Conservation (phyloP, 1,140 invertebrate genomes). For the Sarcophaga peregrina region DNA sequence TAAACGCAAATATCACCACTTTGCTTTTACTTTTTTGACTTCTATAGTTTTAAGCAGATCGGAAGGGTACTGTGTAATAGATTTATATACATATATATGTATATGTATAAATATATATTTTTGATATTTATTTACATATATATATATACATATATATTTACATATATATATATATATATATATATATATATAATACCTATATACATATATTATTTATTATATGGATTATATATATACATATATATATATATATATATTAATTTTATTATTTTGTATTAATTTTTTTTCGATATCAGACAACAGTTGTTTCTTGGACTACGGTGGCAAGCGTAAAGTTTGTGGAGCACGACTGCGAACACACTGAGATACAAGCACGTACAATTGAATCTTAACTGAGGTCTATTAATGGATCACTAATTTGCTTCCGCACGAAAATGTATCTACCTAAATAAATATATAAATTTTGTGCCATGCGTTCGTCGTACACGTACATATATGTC, state of each 20-base stretch:
- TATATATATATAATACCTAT: too few species aligned
- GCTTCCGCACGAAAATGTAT: conserved; percentile 3
- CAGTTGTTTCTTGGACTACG: not conserved
- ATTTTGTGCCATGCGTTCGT: not conserved
- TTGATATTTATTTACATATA: too few species aligned
- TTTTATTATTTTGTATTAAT: not conserved
- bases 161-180: too few species aligned
- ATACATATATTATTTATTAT: too few species aligned
- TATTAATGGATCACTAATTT: not conserved
- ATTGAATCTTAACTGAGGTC: not conserved
- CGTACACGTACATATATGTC: not conserved
- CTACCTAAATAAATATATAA: conserved; percentile 1
- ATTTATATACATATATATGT: too few species aligned
- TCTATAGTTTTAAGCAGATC: too few species aligned
- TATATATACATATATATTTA: too few species aligned
- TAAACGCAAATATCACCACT: too few species aligned
- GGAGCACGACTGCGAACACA: conserved; percentile 1
- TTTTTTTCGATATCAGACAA: not conserved
- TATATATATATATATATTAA: not conserved
- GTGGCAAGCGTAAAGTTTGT: not conserved
- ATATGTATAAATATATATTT: too few species aligned
- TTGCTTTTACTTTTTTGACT: too few species aligned
- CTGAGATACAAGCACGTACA: not conserved
- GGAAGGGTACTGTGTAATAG: too few species aligned
- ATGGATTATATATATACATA: not conserved